Percentiles rank a stretch among this genome's conserved stretches.
These are phyloP conservation scores for Nemurella pictetii DNA, from an alignment of 2,888 invertebrate genomes.

Conservation along the genomic window DNA sequence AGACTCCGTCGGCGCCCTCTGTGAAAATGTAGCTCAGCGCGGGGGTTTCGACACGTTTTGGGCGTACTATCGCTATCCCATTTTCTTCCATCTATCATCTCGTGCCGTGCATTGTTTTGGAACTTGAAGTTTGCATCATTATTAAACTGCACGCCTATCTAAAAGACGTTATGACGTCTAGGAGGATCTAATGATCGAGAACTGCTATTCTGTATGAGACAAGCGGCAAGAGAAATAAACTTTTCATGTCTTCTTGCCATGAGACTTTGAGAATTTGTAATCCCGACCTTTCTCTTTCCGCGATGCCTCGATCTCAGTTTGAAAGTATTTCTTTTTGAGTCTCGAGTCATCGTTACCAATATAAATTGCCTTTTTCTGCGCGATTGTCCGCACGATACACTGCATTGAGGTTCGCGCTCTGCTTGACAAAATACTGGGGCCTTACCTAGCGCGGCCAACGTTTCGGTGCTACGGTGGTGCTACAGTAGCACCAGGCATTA, in stretches of 20 bases:
- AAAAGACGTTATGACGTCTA: background rate
- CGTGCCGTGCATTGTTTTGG: background rate
- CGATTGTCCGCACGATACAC: background rate
- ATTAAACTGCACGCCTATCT: background rate
- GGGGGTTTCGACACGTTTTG: background rate
- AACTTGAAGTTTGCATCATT: background rate
- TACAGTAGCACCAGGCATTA: too few relatives aligned
- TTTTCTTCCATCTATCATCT: background rate
- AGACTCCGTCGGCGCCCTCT: too few relatives aligned
- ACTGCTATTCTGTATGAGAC: background rate
- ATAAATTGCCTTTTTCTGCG: background rate
- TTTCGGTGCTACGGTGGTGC: too few relatives aligned
- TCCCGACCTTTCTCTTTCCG: background rate
- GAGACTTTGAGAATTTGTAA: background rate
- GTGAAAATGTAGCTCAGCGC: too few relatives aligned
- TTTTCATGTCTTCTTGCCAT: background rate
- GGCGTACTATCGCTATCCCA: background rate
- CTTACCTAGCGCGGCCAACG: too few relatives aligned
- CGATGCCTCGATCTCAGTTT: background rate
- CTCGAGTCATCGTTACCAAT: background rate
- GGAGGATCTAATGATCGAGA: background rate
- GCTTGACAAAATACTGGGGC: too few relatives aligned
- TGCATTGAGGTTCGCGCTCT: too few relatives aligned
- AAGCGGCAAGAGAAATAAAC: background rate
- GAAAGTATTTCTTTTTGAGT: background rate